phyloP scores from a whole-genome alignment of 2,888 invertebrate genomes.

The Apodemia duryi region DNA sequence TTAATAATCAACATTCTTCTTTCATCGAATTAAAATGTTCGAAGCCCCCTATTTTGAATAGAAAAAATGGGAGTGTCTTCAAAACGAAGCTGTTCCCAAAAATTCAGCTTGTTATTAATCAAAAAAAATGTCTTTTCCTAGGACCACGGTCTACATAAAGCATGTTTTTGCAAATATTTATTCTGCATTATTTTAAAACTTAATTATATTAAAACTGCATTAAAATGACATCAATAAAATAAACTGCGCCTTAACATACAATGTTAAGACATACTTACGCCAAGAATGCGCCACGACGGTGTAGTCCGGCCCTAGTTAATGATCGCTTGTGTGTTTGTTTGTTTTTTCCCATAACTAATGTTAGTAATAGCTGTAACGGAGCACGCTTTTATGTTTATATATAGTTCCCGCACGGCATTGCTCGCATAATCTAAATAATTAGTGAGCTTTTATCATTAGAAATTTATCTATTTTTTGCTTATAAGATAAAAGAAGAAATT shows the following conservation, averaged over 20 bases:
- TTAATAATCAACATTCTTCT: too few species aligned
- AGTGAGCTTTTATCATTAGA: neutral
- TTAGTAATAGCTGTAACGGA: slow-evolving; percentile 13
- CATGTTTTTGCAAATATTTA: too few species aligned
- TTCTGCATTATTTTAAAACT: too few species aligned
- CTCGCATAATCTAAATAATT: slow-evolving; percentile 1
- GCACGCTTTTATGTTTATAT: slow-evolving; percentile 11
- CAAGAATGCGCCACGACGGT: slow-evolving; percentile 36
- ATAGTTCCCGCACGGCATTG: neutral
- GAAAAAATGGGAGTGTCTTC: too few species aligned
- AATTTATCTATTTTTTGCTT: neutral
- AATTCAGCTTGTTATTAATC: too few species aligned
- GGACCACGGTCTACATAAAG: too few species aligned
- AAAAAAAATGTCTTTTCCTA: too few species aligned
- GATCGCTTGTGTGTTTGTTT: slow-evolving; percentile 36
- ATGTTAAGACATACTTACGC: slow-evolving; percentile 48
- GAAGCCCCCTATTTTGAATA: too few species aligned
- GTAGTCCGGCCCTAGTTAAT: slow-evolving; percentile 36
- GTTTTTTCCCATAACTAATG: slow-evolving; percentile 27
- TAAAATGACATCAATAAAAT: neutral
- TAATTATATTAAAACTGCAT: neutral
- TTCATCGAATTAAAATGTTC: too few species aligned
- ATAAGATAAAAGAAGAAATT: neutral
- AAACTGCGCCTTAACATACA: slow-evolving; percentile 39
- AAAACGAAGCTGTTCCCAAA: too few species aligned